Evolutionary conservation across 2,888 invertebrate species (phyloP).

Genomic region (Ommatoiulus sabulosus): DNA sequence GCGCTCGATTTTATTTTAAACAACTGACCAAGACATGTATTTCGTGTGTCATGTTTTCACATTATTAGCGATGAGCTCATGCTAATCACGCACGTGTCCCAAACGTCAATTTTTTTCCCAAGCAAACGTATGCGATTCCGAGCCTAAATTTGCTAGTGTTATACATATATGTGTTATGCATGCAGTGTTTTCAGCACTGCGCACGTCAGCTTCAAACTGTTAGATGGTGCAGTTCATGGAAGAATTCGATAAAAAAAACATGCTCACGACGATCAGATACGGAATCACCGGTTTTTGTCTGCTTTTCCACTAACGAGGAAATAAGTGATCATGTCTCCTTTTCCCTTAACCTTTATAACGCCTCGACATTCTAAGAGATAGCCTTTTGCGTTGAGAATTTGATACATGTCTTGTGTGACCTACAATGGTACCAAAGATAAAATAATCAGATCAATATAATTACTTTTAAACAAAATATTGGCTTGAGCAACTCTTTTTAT

Average conservation of each 20-base stretch:
- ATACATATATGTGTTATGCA: neutral
- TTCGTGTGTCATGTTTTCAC: neutral
- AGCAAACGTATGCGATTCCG: neutral
- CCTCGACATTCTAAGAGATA: slow-evolving; percentile 88
- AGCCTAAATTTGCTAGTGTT: neutral
- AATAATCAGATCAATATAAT: no score
- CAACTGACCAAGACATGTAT: neutral
- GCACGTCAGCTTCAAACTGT: neutral
- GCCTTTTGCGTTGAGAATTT: slow-evolving; percentile 81
- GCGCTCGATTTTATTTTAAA: neutral
- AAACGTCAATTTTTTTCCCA: neutral
- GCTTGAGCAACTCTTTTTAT: no score
- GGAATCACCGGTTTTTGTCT: slow-evolving; percentile 51
- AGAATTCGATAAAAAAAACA: neutral
- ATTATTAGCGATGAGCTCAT: neutral
- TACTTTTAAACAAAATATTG: no score
- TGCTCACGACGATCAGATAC: neutral
- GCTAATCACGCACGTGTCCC: neutral
- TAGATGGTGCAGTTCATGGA: neutral
- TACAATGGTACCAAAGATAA: slow-evolving; percentile 66
- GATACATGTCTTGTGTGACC: slow-evolving; percentile 90
- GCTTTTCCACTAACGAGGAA: slow-evolving; percentile 75
- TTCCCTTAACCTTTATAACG: slow-evolving; percentile 90
- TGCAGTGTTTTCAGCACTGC: slow-evolving; percentile 40
- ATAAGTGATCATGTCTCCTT: slow-evolving; percentile 93